phyloP scores from a whole-genome alignment of 2,113 vertebrate species.

The Piaya cayana region DNA sequence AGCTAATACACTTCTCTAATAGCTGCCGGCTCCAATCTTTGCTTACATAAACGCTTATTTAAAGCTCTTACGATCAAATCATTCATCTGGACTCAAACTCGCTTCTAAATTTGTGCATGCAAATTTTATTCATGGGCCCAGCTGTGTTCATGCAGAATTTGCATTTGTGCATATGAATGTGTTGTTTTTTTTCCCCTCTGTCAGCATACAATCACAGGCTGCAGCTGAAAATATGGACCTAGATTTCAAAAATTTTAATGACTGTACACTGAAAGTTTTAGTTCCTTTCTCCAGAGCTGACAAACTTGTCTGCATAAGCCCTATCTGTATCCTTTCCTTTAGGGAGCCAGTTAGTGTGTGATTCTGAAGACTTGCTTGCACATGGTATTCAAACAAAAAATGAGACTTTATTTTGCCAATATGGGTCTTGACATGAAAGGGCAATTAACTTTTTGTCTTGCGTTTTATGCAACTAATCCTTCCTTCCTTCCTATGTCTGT shows the following conservation, averaged over 20 bases:
- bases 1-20: slow-evolving; percentile 62
- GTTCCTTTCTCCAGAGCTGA: slow-evolving; percentile 28
- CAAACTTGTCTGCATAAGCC: slow-evolving; percentile 53
- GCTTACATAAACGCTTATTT: slow-evolving; percentile 72
- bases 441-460: slow-evolving; percentile 66
- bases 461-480: slow-evolving; percentile 49
- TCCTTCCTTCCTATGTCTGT: slow-evolving; percentile 18
- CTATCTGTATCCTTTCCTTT: slow-evolving; percentile 27
- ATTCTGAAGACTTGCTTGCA: slow-evolving; percentile 32
- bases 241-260: slow-evolving; percentile 71
- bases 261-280: slow-evolving; percentile 56
- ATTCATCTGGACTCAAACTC: slow-evolving; percentile 69
- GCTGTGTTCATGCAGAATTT: slow-evolving; percentile 71
- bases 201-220: slow-evolving; percentile 70
- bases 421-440: slow-evolving; percentile 40
- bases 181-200: slow-evolving; percentile 68
- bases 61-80: slow-evolving; percentile 71
- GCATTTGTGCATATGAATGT: slow-evolving; percentile 72
- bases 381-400: slow-evolving; percentile 14
- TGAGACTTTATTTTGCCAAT: slow-evolving; percentile 71
- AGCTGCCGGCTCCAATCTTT: slow-evolving; percentile 63
- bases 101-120: slow-evolving; percentile 71
- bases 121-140: slow-evolving; percentile 74
- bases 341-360: neutral
- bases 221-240: slow-evolving; percentile 73